Base-by-base conservation (phyloP, 2,888 invertebrate species). In the Sesia bembeciformis region DNA sequence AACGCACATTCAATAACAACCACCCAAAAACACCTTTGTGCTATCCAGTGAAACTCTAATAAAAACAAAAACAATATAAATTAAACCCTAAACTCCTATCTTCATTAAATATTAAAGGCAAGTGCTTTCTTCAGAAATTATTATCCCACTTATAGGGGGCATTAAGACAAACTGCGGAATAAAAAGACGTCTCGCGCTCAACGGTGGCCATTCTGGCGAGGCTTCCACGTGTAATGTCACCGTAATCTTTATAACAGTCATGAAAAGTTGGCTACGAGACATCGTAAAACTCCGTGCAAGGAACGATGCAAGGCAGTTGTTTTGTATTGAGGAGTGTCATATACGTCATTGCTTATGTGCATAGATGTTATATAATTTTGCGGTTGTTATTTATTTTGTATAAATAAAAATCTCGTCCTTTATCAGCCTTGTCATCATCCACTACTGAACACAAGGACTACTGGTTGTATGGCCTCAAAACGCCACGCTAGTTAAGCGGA, bases 231-330 rank as follows among this genome's bases (percentile, higher is more conserved):
- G 63, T 51, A 70, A 66, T 70, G 71, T 67, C 74, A 73, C 70
- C 75, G 72, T 80, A 75, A 80, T 71, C 66, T 80, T 84, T 78
- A 81, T 70, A 71, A 67, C 73, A 54, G 64, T 65, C 67, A 74
- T 81, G 70, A 79, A 77, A 76, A 73, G 68, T 70, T 73, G 68
- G 63, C 66, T 51, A 52, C 53, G 53, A 67, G 66, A 58, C 62
- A 57, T 62, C 65, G 60, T 77, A 70, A 74, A 78, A 60, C 55
- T 46, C 8, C 46, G n/a, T 46, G 46, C 46, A 46, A 23, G 46
- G 23, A 23, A 23, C 46, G 7, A 46, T 46, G 46, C 46, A 46
- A 46, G 46, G 23, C 23, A 23, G 23, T 23, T 46, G n/a, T 7
- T 7, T 46, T n/a, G 46, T 46, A 8, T 46, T 8, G 8, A 7